Evolutionary conservation across 2,888 invertebrate species (phyloP).

Genomic region (Listrodromus nycthemerus): DNA sequence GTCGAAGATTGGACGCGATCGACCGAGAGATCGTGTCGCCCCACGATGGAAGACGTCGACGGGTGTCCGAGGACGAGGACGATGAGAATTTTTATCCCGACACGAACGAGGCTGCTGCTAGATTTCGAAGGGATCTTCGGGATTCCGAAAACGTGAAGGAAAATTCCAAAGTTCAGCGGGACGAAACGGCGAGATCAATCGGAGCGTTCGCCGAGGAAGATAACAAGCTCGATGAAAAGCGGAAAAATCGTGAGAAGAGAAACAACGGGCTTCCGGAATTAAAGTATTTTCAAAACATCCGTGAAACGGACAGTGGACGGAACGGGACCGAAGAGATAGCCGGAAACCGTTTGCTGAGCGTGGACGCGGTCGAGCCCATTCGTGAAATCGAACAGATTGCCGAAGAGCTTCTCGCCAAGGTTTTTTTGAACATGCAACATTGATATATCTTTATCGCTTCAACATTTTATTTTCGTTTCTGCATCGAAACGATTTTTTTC

Average conservation of each 20-base stretch:
- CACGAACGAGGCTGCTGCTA: not conserved
- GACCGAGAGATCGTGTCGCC: slow-evolving; percentile 37
- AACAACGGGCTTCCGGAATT: slow-evolving; percentile 33
- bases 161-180: not conserved
- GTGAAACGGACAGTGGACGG: slow-evolving; percentile 23
- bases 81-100: slow-evolving; percentile 39
- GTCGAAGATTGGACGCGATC: slow-evolving; percentile 10
- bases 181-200: not conserved
- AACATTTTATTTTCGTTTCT: slow-evolving; percentile 2
- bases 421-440: slow-evolving; percentile 51
- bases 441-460: not conserved
- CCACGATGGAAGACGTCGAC: slow-evolving; percentile 43
- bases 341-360: slow-evolving; percentile 25
- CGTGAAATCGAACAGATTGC: slow-evolving; percentile 74
- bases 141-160: slow-evolving; percentile 1
- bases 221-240: not conserved
- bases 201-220: not conserved
- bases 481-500: slow-evolving; percentile 1
- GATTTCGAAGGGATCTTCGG: slow-evolving; percentile 7
- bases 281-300: slow-evolving; percentile 52
- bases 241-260: slow-evolving; percentile 45
- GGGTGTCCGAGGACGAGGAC: slow-evolving; percentile 39
- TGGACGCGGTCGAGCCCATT: slow-evolving; percentile 67
- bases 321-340: slow-evolving; percentile 28
- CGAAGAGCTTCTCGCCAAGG: slow-evolving; percentile 74